phyloP scores from a whole-genome alignment of 2,888 invertebrate genomes.

The Drosophila mettleri region DNA sequence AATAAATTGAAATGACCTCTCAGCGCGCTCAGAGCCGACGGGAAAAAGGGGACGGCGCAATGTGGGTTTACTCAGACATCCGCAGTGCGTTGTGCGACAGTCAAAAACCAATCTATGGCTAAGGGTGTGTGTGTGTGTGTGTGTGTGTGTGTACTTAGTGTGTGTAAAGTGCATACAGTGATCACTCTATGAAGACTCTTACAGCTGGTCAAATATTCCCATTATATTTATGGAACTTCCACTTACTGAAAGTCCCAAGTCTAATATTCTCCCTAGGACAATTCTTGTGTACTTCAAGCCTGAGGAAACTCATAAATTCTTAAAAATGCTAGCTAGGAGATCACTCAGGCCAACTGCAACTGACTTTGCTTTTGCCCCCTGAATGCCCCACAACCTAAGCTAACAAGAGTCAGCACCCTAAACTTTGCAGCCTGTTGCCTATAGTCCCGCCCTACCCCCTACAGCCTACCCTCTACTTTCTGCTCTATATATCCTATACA shows the following conservation, averaged over 20 bases:
- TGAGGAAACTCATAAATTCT: no score
- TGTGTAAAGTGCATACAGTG: conserved; percentile 5
- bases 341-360: neutral
- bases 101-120: conserved; percentile 44
- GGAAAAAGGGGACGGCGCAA: neutral
- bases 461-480: neutral
- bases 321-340: neutral
- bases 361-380: no score
- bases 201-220: neutral
- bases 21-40: neutral
- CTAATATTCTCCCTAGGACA: neutral
- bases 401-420: no score
- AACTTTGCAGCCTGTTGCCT: no score
- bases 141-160: conserved; percentile 2
- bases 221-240: neutral
- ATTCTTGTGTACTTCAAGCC: neutral
- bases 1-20: conserved; percentile 85
- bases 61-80: conserved; percentile 35
- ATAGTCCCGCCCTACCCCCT: no score
- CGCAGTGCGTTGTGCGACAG: conserved; percentile 41
- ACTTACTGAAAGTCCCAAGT: no score
- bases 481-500: neutral
- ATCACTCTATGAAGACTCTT: neutral
- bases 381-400: no score
- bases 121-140: conserved; percentile 6